phyloP scores from a whole-genome alignment of 2,113 vertebrate species.

The Pygoscelis adeliae region DNA sequence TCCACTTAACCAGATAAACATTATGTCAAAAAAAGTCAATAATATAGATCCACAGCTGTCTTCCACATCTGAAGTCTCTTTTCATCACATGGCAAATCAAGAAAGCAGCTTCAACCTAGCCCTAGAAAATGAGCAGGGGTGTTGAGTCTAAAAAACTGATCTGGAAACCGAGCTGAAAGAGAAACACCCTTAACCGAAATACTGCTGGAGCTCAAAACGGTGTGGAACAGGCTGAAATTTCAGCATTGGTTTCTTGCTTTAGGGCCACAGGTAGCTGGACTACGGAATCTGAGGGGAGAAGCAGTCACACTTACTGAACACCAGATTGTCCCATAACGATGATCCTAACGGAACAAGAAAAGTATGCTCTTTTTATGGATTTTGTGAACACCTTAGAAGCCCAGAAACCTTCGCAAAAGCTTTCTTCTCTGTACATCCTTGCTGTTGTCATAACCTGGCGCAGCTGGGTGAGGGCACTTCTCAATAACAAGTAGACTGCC shows the following conservation, averaged over 20 bases:
- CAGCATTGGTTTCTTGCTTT: neutral
- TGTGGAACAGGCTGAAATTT: neutral
- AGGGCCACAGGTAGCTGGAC: neutral
- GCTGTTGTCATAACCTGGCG: neutral
- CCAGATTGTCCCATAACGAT: fast-evolving
- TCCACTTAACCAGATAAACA: conserved; percentile 32
- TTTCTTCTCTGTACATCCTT: fast-evolving
- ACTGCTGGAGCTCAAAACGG: neutral
- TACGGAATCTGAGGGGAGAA: neutral
- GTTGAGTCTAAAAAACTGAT: neutral
- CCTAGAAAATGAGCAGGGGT: neutral
- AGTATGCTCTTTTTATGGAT: neutral
- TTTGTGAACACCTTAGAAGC: neutral
- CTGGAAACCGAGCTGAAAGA: neutral
- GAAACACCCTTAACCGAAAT: neutral
- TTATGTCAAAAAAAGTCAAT: conserved; percentile 29
- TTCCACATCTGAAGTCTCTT: neutral
- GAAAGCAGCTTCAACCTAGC: neutral
- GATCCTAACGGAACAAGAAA: neutral
- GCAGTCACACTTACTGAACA: neutral
- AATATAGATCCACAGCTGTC: conserved; percentile 33
- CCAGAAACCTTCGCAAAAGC: neutral
- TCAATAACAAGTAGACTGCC: neutral
- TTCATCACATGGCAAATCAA: neutral
- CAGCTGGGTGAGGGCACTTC: neutral